Evolutionary conservation across 1,140 invertebrate genomes (phyloP).

Genomic region (Lordiphosa stackelbergi): DNA sequence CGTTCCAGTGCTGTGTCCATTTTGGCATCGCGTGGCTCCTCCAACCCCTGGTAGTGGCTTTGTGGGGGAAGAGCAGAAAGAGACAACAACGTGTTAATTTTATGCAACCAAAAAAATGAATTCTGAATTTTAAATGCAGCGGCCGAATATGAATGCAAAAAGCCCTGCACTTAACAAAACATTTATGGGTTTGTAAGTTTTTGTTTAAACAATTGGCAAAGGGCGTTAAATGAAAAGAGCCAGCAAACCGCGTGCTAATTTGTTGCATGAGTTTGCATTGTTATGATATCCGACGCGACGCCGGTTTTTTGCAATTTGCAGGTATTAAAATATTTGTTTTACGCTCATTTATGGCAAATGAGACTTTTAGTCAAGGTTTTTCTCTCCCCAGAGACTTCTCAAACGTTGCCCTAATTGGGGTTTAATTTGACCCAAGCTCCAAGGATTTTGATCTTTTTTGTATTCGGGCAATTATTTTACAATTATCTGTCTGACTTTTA

Average conservation of each 20-base stretch:
- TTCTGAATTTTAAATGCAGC: constrained; percentile 21
- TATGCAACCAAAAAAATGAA: constrained; percentile 13
- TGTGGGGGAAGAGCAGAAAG: neutral
- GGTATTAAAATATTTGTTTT: constrained; percentile 23
- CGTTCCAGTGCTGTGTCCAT: constrained; percentile 80
- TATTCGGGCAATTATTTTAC: too few species aligned
- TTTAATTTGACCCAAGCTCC: too few species aligned
- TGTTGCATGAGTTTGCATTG: constrained; percentile 38
- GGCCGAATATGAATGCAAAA: constrained; percentile 23
- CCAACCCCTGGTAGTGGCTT: constrained; percentile 53
- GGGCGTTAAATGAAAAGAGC: constrained; percentile 52
- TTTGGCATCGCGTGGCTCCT: constrained; percentile 75
- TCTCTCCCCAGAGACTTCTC: neutral
- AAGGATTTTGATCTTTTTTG: too few species aligned
- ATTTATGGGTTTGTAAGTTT: constrained; percentile 32
- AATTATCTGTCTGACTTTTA: too few species aligned
- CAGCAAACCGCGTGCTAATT: constrained; percentile 44
- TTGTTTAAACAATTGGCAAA: constrained; percentile 26
- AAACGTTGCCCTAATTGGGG: neutral
- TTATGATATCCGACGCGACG: constrained; percentile 15
- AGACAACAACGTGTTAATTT: constrained; percentile 28
- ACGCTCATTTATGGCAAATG: constrained; percentile 16
- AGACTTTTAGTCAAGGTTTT: constrained; percentile 13
- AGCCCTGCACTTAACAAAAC: constrained; percentile 15
- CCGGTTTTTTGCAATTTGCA: neutral